Percentiles rank a stretch among this genome's conserved stretches.
Conservation (phyloP, 2,113 vertebrate species). For the Haplotaxodon microlepis region DNA sequence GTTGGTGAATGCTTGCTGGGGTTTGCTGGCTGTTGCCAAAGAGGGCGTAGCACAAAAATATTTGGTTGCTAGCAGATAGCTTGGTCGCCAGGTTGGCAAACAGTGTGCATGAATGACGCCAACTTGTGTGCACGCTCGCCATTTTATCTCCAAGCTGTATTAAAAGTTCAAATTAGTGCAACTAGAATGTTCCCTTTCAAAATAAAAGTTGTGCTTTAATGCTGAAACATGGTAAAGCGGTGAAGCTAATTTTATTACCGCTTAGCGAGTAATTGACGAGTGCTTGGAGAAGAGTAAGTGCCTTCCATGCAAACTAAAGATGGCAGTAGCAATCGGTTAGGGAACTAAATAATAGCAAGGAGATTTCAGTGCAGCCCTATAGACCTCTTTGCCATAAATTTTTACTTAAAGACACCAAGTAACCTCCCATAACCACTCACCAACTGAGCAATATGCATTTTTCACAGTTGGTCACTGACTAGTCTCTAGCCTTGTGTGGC, state of each 20-base stretch:
- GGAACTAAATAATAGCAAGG: accelerated
- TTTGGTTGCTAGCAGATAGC: not conserved
- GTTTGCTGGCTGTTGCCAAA: not conserved
- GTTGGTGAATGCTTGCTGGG: not conserved
- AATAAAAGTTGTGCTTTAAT: not conserved
- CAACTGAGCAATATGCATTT: not conserved
- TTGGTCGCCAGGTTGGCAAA: not conserved
- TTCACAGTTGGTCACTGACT: not conserved
- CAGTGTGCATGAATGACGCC: not conserved
- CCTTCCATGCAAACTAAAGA: not conserved
- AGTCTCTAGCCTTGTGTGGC: not conserved
- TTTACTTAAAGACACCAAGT: not conserved
- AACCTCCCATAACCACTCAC: not conserved
- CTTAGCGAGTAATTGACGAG: not conserved
- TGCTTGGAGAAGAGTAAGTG: not conserved
- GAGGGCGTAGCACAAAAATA: not conserved
- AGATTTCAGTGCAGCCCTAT: not conserved
- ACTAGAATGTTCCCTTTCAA: not conserved
- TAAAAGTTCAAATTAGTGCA: accelerated
- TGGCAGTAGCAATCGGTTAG: not conserved
- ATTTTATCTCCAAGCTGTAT: not conserved
- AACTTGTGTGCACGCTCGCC: not conserved
- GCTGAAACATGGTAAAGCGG: not conserved
- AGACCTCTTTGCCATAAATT: not conserved
- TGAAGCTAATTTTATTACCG: not conserved